Percentiles rank a stretch among this genome's conserved stretches.
These are phyloP conservation scores for Sarcophaga bullata DNA, from an alignment of 1,140 invertebrate genomes.

Conservation along the genomic window DNA sequence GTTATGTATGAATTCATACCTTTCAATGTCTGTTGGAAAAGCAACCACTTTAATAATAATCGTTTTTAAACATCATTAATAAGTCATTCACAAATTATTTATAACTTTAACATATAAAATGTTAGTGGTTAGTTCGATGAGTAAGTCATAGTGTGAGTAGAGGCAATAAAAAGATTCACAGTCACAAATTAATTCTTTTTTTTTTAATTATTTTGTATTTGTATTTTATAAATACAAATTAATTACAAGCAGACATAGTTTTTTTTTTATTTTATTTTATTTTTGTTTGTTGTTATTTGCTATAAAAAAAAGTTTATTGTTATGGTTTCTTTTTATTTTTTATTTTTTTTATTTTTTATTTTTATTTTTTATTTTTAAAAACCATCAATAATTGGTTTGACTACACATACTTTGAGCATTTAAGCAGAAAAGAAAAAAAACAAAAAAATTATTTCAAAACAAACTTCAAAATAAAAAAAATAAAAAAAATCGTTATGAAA, in stretches of 20 bases:
- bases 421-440: no score
- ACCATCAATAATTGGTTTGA: neutral
- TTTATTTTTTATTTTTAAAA: neutral
- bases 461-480: neutral
- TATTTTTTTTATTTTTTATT: neutral
- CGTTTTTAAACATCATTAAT: neutral
- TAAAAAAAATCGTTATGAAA: neutral
- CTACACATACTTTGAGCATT: no score
- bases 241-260: neutral
- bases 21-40: neutral
- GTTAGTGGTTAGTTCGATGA: neutral
- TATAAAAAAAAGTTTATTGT: no score
- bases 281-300: no score
- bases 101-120: neutral
- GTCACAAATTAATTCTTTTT: neutral
- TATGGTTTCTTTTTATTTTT: neutral
- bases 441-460: neutral
- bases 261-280: no score
- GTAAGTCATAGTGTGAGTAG: neutral
- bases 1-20: neutral
- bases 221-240: neutral
- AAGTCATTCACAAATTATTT: slow-evolving; percentile 12
- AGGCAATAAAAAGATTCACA: neutral
- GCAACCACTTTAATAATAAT: neutral
- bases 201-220: neutral